Percentiles rank a stretch among this genome's conserved stretches.
Conservation (phyloP, 2,888 invertebrate genomes). For the Orthosia cruda region DNA sequence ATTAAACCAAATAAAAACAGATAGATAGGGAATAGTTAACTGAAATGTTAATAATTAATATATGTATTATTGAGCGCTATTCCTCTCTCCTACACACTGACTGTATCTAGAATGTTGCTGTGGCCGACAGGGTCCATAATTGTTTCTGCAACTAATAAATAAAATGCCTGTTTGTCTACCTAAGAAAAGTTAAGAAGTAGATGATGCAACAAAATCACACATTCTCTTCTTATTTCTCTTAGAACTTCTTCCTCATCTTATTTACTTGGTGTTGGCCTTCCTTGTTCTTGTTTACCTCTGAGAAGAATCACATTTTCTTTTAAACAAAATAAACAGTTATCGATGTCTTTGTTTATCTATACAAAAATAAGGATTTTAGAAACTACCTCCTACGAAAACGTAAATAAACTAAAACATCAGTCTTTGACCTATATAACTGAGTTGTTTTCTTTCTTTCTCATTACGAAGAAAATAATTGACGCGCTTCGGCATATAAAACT, state of each 20-base stretch:
- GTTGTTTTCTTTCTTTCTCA: background rate
- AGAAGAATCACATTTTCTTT: background rate
- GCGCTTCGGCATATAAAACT: background rate
- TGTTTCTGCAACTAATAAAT: too few species aligned
- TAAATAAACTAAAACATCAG: background rate
- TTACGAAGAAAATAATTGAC: slow-evolving; percentile 7
- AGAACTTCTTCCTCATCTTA: background rate
- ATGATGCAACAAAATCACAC: background rate
- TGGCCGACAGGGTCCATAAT: too few species aligned
- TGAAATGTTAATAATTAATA: too few species aligned
- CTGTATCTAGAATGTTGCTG: too few species aligned
- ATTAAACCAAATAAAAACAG: too few species aligned
- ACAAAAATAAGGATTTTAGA: background rate
- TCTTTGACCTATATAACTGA: background rate
- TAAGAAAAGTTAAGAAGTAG: too few species aligned
- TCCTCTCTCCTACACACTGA: too few species aligned
- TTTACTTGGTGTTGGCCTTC: background rate
- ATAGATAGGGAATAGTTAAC: too few species aligned
- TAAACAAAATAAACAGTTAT: background rate
- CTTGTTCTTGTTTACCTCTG: background rate
- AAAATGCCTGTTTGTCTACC: too few species aligned
- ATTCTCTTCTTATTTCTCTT: background rate
- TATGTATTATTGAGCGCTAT: too few species aligned
- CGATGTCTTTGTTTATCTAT: background rate
- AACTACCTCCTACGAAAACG: background rate